Evolutionary conservation across 2,888 invertebrate species (phyloP).

Genomic region (Pammene fasciana): DNA sequence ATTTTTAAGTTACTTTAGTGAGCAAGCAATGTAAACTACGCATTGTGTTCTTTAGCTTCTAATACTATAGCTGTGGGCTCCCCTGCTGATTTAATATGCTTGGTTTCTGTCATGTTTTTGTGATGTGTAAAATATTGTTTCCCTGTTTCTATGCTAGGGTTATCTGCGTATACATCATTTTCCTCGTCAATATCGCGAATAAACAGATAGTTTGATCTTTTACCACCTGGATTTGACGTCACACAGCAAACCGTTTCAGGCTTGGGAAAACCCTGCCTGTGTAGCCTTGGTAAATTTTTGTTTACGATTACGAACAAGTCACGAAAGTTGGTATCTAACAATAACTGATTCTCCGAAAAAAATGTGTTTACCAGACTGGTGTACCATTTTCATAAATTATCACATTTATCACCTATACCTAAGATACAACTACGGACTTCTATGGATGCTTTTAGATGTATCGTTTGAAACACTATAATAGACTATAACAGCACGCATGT

Average conservation of each 20-base stretch:
- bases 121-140: conserved; percentile 31
- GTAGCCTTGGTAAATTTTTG: conserved; percentile 4
- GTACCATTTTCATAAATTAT: background rate
- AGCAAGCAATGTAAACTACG: conserved; percentile 16
- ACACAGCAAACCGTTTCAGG: background rate
- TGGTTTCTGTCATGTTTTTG: conserved; percentile 33
- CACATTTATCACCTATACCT: too few relatives aligned
- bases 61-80: conserved; percentile 7
- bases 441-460: too few relatives aligned
- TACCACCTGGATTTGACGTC: conserved; percentile 3
- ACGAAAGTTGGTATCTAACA: background rate
- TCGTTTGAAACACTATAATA: too few relatives aligned
- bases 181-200: conserved; percentile 4
- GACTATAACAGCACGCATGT: too few relatives aligned
- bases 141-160: conserved; percentile 27
- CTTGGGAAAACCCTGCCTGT: conserved; percentile 2
- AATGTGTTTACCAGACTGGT: background rate
- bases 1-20: background rate
- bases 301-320: conserved; percentile 5
- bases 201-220: background rate
- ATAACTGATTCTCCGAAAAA: background rate
- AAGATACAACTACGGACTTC: background rate
- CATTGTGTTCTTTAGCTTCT: background rate
- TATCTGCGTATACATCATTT: conserved; percentile 5
- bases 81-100: conserved; percentile 25